Base-by-base conservation (phyloP, 2,888 invertebrate genomes). In the Thymelicus acteon region DNA sequence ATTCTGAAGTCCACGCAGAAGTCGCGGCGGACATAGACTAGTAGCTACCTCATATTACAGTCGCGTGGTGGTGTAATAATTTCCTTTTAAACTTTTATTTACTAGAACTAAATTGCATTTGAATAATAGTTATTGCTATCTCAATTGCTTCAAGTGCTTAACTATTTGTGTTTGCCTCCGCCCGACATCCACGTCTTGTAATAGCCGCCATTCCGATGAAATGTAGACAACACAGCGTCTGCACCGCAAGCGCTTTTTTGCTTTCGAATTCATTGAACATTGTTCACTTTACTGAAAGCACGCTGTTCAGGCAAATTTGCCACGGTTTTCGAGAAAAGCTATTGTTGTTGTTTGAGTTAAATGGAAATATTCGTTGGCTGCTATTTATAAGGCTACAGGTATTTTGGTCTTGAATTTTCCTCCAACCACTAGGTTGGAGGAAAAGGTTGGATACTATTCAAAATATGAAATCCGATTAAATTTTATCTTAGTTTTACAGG, bases 221-320 rank as follows among this genome's bases (percentile, higher is more conserved):
- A 61, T 60, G 60, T 72, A 52, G 62, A 58, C 68, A 75, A 79
- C 81, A 80, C 75, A 65, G 63, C 70, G 69, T 39, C 62, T 62
- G 62, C 6, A 40, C 57, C 61, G 48, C 60, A 40, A 60, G 54
- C 47, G 48, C 71, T 68, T 57, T 52, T 72, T 75, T 72, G 67
- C 71, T 77, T 78, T 77, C 71, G 74, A 52, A 77, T 72, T 78
- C 78, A 82, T 78, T 78, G 78, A 75, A 66, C 75, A 75, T 73
- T 73, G 73, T 72, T 73, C 66, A 72, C 61, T 72, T 62, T 37
- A 52, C 67, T 61, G 31, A 57, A 65, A 61, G 54, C n/a, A 60
- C 48, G 19, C n/a, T 31, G 57, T 13, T 49, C 62, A 8, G 15
- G 31, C 44, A 61, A 67, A 31, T 60, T 49, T 49, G 40, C 31